A percentile compares a stretch with the other conserved stretches of the same genome.
These are phyloP conservation scores for Thera britannica DNA, from an alignment of 2,888 invertebrate species.

Conservation along the genomic window DNA sequence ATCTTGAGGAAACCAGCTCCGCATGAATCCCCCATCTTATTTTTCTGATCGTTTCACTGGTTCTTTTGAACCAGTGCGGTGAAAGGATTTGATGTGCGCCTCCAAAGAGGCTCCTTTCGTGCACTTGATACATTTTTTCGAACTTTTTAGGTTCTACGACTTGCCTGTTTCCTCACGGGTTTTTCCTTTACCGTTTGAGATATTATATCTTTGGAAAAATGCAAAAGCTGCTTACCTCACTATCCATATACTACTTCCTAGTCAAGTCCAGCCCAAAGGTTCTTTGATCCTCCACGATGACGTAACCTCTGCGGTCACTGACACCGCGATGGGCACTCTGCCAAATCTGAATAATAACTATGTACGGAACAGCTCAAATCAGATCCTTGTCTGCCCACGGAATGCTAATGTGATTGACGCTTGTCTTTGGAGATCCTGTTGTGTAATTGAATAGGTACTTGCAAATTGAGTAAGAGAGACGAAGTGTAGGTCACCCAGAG, in stretches of 20 bases:
- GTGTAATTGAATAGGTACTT: background rate
- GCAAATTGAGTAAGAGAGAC: no score
- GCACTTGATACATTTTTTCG: no score
- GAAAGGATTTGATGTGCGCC: no score
- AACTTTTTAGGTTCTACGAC: no score
- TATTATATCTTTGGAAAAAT: background rate
- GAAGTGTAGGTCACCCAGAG: no score
- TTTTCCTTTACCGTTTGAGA: no score
- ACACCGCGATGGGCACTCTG: slow-evolving; percentile 62
- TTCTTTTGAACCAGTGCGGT: no score
- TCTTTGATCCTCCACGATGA: slow-evolving; percentile 26
- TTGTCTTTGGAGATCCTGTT: background rate
- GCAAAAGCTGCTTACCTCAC: background rate
- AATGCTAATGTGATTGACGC: slow-evolving; percentile 59
- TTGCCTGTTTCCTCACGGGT: no score
- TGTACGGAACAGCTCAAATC: slow-evolving; percentile 65
- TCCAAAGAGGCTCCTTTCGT: no score
- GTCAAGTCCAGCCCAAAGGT: slow-evolving; percentile 20
- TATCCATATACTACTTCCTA: slow-evolving; percentile 9
- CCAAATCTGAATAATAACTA: slow-evolving; percentile 78
- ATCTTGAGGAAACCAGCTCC: no score
- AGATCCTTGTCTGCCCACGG: slow-evolving; percentile 66
- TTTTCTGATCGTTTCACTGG: no score
- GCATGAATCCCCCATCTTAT: no score
- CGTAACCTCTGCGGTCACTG: slow-evolving; percentile 61